Conservation (phyloP, 2,797 vertebrate genomes). For the Pseudomugil tenellus region DNA sequence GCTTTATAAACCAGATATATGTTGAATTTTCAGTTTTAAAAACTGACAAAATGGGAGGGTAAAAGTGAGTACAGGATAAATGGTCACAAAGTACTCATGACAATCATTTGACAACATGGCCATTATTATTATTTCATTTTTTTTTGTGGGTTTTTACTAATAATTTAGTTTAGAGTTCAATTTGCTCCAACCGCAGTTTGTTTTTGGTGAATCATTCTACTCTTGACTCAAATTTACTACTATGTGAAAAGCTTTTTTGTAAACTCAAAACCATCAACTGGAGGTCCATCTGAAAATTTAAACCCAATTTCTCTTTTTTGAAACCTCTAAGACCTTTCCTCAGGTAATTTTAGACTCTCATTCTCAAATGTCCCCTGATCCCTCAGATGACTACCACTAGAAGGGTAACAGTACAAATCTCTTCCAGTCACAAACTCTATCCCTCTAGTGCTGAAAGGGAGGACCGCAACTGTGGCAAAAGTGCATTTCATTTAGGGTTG, state of each 20-base stretch:
- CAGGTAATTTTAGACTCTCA: not conserved
- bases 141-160: too few species aligned
- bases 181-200: too few species aligned
- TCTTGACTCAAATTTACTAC: too few species aligned
- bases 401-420: constrained; percentile 15
- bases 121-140: too few species aligned
- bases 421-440: constrained; percentile 28
- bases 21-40: too few species aligned
- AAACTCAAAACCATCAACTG: constrained; percentile 19
- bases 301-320: constrained; percentile 2
- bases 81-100: too few species aligned
- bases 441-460: constrained; percentile 27
- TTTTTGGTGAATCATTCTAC: too few species aligned
- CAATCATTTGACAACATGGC: too few species aligned
- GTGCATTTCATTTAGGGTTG: constrained; percentile 48
- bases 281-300: constrained; percentile 13
- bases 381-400: constrained; percentile 8
- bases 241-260: not conserved
- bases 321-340: not conserved
- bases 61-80: too few species aligned
- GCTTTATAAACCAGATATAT: too few species aligned
- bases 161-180: too few species aligned
- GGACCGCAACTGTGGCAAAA: constrained; percentile 44
- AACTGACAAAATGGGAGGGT: too few species aligned
- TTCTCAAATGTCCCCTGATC: constrained; percentile 20